These are phyloP conservation scores for Auanema sp. DNA, from an alignment of 2,888 invertebrate genomes.

Conservation along the genomic window DNA sequence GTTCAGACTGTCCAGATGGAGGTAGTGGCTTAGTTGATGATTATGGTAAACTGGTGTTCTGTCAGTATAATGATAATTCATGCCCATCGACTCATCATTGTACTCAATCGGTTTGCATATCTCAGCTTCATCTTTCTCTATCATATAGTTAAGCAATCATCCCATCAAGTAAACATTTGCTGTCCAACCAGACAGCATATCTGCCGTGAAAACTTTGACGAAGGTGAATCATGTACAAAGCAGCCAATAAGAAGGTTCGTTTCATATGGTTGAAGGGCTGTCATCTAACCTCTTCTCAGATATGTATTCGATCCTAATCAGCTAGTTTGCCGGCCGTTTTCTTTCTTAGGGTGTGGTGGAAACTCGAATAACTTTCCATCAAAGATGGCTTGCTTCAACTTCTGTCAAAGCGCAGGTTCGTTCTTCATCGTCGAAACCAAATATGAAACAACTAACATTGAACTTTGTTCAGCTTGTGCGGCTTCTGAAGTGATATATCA, in stretches of 20 bases:
- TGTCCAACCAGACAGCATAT: constrained; percentile 47
- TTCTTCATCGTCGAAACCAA: neutral
- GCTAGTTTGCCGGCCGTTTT: constrained; percentile 32
- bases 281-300: constrained; percentile 18
- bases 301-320: constrained; percentile 45
- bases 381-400: constrained; percentile 46
- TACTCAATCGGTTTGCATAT: constrained; percentile 21
- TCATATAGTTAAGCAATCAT: too few species aligned
- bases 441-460: constrained; percentile 4
- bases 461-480: constrained; percentile 43
- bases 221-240: constrained; percentile 35
- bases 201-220: constrained; percentile 41
- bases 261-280: neutral
- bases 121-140: too few species aligned
- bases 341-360: constrained; percentile 30
- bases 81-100: constrained; percentile 44
- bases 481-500: constrained; percentile 51
- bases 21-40: constrained; percentile 38
- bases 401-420: constrained; percentile 53
- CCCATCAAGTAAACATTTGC: constrained; percentile 22
- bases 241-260: neutral
- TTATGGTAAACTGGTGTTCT: constrained; percentile 27
- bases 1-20: constrained; percentile 42
- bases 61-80: constrained; percentile 28
- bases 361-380: constrained; percentile 48